These are phyloP conservation scores for Epinephelus coioides DNA, from an alignment of 2,797 vertebrate genomes.

Conservation along the genomic window DNA sequence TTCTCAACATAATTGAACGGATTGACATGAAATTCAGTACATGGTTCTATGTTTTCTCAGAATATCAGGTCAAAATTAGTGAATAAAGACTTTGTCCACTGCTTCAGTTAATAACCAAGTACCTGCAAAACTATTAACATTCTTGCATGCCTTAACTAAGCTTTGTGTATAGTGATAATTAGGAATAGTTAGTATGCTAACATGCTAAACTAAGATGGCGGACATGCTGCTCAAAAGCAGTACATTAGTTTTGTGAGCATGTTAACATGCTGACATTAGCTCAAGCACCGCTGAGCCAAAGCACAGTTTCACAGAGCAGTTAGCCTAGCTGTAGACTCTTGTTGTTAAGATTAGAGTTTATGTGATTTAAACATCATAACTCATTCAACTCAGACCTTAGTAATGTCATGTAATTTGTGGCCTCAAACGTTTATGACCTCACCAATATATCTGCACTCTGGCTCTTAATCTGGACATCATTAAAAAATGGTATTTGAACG, in stretches of 20 bases:
- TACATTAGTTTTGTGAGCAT: background rate
- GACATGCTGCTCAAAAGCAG: background rate
- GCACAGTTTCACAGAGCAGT: background rate
- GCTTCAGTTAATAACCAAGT: background rate
- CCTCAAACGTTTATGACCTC: constrained; percentile 47
- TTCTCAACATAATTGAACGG: background rate
- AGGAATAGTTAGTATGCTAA: background rate
- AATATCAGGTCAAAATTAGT: background rate
- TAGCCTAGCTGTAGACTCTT: background rate
- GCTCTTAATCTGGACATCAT: constrained; percentile 56
- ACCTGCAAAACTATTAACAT: background rate
- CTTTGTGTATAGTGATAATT: background rate
- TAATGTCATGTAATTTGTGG: constrained; percentile 26
- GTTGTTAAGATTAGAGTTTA: constrained; percentile 17
- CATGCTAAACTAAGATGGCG: background rate
- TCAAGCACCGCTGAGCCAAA: background rate
- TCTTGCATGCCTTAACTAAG: background rate
- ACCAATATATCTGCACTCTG: constrained; percentile 20
- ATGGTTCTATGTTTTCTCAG: background rate
- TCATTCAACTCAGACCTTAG: constrained; percentile 29
- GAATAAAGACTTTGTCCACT: background rate
- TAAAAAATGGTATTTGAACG: constrained; percentile 42
- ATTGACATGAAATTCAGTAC: background rate
- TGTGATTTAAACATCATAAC: constrained; percentile 32
- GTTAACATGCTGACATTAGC: background rate